These are phyloP conservation scores for Onychostruthus taczanowskii DNA, from an alignment of 2,113 vertebrate genomes.

Conservation along the genomic window DNA sequence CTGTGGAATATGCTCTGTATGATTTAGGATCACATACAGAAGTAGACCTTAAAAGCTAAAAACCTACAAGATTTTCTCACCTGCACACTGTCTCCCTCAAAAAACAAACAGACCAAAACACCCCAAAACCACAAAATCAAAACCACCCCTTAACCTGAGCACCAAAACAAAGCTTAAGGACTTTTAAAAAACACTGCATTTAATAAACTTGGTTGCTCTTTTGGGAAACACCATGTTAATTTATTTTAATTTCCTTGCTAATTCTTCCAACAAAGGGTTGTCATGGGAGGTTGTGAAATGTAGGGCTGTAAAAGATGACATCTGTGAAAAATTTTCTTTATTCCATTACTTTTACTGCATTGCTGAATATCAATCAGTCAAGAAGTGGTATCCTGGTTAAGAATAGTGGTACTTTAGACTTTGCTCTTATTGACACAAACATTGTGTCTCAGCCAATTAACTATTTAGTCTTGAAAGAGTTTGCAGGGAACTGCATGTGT, in stretches of 20 bases:
- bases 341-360: not conserved
- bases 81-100: accelerated
- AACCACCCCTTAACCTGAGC: not conserved
- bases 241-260: not conserved
- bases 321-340: not conserved
- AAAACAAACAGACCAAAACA: not conserved
- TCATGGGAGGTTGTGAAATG: not conserved
- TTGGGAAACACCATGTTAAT: not conserved
- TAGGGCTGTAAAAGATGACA: not conserved
- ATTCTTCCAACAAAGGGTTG: not conserved
- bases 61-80: not conserved
- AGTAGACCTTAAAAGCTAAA: not conserved
- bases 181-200: not conserved
- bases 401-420: not conserved
- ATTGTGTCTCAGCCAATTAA: not conserved
- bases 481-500: not conserved
- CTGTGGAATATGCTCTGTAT: not conserved
- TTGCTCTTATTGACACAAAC: not conserved
- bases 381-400: not conserved
- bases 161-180: not conserved
- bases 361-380: not conserved
- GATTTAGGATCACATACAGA: not conserved
- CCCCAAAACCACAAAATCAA: not conserved
- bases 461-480: not conserved
- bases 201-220: not conserved